Base-by-base conservation (phyloP, 1,140 invertebrate genomes). In the Dreissena rostriformis region DNA sequence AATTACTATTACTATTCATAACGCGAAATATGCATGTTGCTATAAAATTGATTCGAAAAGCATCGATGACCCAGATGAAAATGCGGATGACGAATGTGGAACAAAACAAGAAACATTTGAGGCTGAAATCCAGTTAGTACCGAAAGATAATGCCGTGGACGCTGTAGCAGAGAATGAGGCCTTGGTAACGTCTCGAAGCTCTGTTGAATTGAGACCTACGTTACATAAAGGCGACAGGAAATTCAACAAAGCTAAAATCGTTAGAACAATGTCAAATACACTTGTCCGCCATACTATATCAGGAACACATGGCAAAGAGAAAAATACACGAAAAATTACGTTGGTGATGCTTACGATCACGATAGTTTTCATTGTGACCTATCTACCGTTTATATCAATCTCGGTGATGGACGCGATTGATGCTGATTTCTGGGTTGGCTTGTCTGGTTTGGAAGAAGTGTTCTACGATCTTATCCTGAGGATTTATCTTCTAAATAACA, bases 401-500 rank as follows among this genome's bases (percentile, higher is more conserved):
- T 85, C 84, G 52, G 72, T 83, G 22, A 7, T 85, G 14, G 86
- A 88, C 29, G 24, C 68, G 15, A 24, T 76, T 26, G 82, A 79
- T 29, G 39, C 55, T 22, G 73, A 81, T 6, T 78, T 68, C 53
- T 88, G 73, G 84, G 55, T 26, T 57, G 12, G 28, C 28, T 24
- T 22, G 52, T 51, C 26, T 28, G 17, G 22, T 66, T 63, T 0
- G 22, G 52, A 49, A 55, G 55, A 51, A 17, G 72, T 67, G 61
- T 49, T 14, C 5, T 24, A 72, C 24, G 85, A 87, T 55, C 29
- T 89, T 28, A 52, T 87, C 12, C 57, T 88, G 15, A 76, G 88
- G 73, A 82, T 84, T 4, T 89, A 88, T 73, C 86, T 89, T 63
- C 73, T 89, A n/a, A 89, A 89, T 74, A 88, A 85, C 73, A 84